These are phyloP conservation scores for Hemicrepidius hirtus DNA, from an alignment of 2,888 invertebrate species.

Conservation along the genomic window DNA sequence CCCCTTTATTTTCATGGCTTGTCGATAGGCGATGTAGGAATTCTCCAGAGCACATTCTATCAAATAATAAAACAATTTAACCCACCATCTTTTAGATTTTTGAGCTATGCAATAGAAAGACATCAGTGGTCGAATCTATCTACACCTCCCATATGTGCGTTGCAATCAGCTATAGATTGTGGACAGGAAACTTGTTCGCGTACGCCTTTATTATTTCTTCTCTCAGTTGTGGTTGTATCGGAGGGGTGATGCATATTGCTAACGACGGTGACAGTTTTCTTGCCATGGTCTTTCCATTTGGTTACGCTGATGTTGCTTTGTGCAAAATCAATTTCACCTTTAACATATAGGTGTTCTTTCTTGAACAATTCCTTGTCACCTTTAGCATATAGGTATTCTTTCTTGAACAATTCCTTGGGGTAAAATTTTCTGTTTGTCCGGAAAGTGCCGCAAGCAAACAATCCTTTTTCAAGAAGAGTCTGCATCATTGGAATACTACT, in stretches of 20 bases:
- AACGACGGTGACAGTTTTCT: background rate
- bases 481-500: slow-evolving; percentile 8
- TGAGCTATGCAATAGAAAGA: background rate
- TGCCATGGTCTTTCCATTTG: slow-evolving; percentile 7
- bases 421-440: slow-evolving; percentile 6
- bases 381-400: background rate
- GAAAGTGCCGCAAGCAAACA: background rate
- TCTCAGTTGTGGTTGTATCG: background rate
- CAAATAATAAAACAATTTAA: too few species aligned
- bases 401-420: slow-evolving; percentile 6
- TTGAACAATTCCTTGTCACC: too few species aligned
- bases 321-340: background rate
- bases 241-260: slow-evolving; percentile 2
- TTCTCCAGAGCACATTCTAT: background rate
- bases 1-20: background rate
- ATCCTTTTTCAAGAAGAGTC: background rate
- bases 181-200: background rate
- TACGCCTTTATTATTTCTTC: too few species aligned
- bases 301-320: background rate
- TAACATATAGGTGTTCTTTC: too few species aligned
- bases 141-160: background rate
- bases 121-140: background rate
- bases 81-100: background rate
- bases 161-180: background rate
- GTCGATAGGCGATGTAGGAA: background rate